Evolutionary conservation across 1,140 invertebrate genomes (phyloP).

Genomic region (Thaumatotibia leucotreta): DNA sequence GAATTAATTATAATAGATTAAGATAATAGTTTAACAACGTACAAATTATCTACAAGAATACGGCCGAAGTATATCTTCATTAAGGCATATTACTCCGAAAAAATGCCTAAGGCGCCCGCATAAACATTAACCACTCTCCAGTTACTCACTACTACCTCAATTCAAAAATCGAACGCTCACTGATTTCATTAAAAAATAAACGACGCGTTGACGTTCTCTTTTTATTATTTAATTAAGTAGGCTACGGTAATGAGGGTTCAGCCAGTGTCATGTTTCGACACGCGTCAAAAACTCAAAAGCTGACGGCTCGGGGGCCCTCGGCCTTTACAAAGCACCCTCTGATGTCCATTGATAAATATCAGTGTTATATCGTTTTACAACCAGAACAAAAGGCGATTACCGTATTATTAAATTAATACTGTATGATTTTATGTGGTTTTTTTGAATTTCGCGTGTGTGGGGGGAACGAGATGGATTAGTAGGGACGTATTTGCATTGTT

Average conservation of each 20-base stretch:
- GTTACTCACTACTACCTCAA: constrained; percentile 28
- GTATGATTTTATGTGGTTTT: constrained; percentile 11
- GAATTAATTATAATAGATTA: too few relatives aligned
- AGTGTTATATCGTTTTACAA: constrained; percentile 31
- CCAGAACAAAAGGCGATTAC: constrained; percentile 15
- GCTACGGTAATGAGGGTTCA: constrained; percentile 41
- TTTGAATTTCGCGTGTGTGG: not conserved
- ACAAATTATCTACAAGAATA: not conserved
- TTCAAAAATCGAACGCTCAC: constrained; percentile 10
- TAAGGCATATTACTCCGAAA: not conserved
- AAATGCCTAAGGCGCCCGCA: constrained; percentile 18
- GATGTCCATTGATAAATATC: constrained; percentile 28
- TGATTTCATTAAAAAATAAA: constrained; percentile 18
- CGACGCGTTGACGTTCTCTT: constrained; percentile 14
- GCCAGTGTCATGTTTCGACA: constrained; percentile 50
- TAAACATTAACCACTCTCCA: constrained; percentile 14
- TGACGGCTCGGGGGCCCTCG: constrained; percentile 20
- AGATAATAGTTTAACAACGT: too few relatives aligned
- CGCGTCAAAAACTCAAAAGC: constrained; percentile 35
- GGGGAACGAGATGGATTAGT: not conserved
- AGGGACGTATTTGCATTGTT: not conserved
- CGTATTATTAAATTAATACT: constrained; percentile 14
- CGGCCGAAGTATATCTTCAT: not conserved
- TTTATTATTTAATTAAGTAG: constrained; percentile 37
- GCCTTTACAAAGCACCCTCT: constrained; percentile 9